Conservation (phyloP, 2,797 vertebrate genomes). For the Pelochelys cantorii region DNA sequence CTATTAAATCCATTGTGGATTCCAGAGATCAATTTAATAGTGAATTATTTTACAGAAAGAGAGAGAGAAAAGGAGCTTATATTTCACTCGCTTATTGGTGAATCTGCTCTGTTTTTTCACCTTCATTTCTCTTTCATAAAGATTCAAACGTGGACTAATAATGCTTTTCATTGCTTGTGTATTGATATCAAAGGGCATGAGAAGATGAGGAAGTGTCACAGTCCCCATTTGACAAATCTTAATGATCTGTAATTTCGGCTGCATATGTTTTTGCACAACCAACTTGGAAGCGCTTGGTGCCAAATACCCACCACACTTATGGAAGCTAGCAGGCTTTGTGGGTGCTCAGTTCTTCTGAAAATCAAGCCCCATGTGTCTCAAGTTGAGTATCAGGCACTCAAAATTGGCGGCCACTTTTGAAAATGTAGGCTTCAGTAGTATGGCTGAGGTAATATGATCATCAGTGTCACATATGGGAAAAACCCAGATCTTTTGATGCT, state of each 20-base stretch:
- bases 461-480: background rate
- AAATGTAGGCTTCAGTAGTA: background rate
- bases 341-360: background rate
- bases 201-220: background rate
- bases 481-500: background rate
- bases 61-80: background rate
- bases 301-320: fast-evolving
- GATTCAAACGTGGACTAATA: background rate
- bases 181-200: background rate
- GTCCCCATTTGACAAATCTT: background rate
- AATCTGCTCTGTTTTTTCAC: background rate
- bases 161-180: background rate
- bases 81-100: constrained; percentile 31
- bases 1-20: constrained; percentile 52
- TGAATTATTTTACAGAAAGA: constrained; percentile 43
- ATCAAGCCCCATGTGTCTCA: background rate
- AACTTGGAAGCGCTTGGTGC: background rate
- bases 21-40: constrained; percentile 58
- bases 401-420: background rate
- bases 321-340: background rate
- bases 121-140: constrained; percentile 38
- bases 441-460: background rate
- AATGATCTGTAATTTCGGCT: background rate
- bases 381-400: background rate
- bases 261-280: background rate